These are phyloP conservation scores for Paradoxurus hermaphroditus DNA, from an alignment of 2,113 vertebrate species.

Conservation along the genomic window DNA sequence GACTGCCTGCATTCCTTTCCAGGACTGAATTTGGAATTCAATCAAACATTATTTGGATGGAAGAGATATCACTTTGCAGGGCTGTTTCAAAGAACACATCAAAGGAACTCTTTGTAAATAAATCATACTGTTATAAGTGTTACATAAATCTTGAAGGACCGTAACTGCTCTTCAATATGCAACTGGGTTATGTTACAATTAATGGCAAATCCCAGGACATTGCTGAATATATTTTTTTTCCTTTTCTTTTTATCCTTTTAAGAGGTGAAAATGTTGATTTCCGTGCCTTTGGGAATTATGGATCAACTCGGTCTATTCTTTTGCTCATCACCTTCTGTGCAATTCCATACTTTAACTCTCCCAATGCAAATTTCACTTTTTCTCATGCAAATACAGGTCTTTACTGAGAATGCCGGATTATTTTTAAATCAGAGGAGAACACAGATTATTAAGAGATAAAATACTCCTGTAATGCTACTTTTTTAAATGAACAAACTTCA, in stretches of 20 bases:
- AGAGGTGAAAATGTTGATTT: slow-evolving; percentile 46
- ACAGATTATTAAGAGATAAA: slow-evolving; percentile 28
- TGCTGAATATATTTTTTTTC: slow-evolving; percentile 33
- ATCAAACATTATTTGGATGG: slow-evolving; percentile 33
- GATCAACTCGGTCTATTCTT: slow-evolving; percentile 31
- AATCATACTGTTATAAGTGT: slow-evolving; percentile 53
- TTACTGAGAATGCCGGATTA: neutral
- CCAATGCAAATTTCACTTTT: neutral
- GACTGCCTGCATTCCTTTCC: neutral
- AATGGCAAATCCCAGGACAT: slow-evolving; percentile 33
- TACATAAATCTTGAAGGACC: slow-evolving; percentile 63
- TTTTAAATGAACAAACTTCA: slow-evolving; percentile 26
- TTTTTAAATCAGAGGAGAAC: slow-evolving; percentile 19
- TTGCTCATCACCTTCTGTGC: neutral
- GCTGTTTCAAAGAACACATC: slow-evolving; percentile 67
- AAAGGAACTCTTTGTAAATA: slow-evolving; percentile 73
- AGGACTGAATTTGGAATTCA: slow-evolving; percentile 62
- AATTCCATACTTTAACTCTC: slow-evolving; percentile 19
- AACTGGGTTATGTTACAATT: slow-evolving; percentile 66
- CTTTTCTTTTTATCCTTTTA: slow-evolving; percentile 49
- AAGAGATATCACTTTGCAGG: slow-evolving; percentile 37
- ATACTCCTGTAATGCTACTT: neutral
- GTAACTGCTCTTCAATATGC: slow-evolving; percentile 59
- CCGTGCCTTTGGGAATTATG: neutral
- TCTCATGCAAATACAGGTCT: neutral